Conservation (phyloP, 2,113 vertebrate genomes). For the Otus sunia region DNA sequence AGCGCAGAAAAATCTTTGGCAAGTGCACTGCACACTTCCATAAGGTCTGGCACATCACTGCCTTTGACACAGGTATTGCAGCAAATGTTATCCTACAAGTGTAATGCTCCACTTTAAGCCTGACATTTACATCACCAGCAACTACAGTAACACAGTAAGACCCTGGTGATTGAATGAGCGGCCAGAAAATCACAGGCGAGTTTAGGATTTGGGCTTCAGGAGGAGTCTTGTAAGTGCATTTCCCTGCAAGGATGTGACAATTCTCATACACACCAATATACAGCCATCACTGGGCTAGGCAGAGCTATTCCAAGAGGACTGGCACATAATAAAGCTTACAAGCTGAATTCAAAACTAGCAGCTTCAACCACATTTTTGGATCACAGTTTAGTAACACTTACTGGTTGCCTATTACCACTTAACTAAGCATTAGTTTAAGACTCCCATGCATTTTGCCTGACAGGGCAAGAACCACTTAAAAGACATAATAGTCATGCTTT, state of each 20-base stretch:
- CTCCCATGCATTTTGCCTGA: not conserved
- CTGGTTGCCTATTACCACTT: not conserved
- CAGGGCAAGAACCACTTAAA: not conserved
- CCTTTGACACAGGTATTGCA: not conserved
- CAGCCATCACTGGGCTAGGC: not conserved
- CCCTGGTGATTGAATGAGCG: not conserved
- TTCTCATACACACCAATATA: accelerated
- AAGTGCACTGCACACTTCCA: not conserved
- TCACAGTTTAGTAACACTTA: not conserved
- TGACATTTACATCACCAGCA: not conserved
- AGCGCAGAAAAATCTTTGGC: not conserved
- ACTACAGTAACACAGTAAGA: not conserved
- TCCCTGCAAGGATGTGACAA: not conserved
- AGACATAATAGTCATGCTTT: not conserved
- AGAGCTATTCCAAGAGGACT: not conserved
- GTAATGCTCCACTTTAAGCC: not conserved
- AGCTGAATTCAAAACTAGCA: not conserved
- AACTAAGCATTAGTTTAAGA: not conserved
- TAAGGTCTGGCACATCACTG: not conserved
- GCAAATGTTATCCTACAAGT: not conserved
- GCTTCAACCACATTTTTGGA: not conserved
- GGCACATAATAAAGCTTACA: not conserved
- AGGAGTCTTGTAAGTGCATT: not conserved
- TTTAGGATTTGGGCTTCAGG: not conserved
- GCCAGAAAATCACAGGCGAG: not conserved